Conservation (phyloP, 2,888 invertebrate genomes). For the Sclerodermus sp. region DNA sequence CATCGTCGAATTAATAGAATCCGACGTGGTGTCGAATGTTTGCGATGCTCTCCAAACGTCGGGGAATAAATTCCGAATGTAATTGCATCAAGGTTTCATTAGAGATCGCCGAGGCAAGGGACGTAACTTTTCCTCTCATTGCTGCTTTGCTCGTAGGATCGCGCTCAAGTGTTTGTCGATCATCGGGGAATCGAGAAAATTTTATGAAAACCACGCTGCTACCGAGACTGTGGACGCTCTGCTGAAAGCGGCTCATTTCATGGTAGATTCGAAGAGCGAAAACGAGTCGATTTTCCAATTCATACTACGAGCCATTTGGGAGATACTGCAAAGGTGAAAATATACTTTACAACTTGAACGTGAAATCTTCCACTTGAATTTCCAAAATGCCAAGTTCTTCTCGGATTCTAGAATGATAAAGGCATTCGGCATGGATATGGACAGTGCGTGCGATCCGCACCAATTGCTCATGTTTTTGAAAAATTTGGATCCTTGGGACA, state of each 20-base stretch:
- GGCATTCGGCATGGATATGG: slow-evolving; percentile 4
- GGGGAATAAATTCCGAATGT: slow-evolving; percentile 11
- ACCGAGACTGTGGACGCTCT: slow-evolving; percentile 21
- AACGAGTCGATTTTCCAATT: slow-evolving; percentile 8
- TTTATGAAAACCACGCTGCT: slow-evolving; percentile 26
- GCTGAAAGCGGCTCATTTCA: slow-evolving; percentile 20
- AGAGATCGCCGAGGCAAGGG: too few relatives aligned
- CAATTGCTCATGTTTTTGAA: slow-evolving; percentile 25
- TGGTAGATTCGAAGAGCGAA: slow-evolving; percentile 11
- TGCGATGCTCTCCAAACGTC: slow-evolving; percentile 20
- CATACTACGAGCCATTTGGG: slow-evolving; percentile 7
- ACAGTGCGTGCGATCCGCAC: slow-evolving; percentile 13
- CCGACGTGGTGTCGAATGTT: slow-evolving; percentile 20
- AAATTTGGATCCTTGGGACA: slow-evolving; percentile 12
- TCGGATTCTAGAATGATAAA: too few relatives aligned
- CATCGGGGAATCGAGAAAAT: slow-evolving; percentile 15
- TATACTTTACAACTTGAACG: too few relatives aligned
- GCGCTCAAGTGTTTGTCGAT: slow-evolving; percentile 19
- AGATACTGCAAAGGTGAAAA: slow-evolving; percentile 24
- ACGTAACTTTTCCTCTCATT: too few relatives aligned
- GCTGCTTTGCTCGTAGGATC: slow-evolving; percentile 15
- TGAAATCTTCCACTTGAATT: too few relatives aligned
- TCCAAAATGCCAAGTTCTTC: too few relatives aligned
- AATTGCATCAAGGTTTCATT: background rate
- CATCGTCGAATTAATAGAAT: slow-evolving; percentile 19